Evolutionary conservation across 2,797 vertebrate genomes (phyloP), one percentile per base, ranked within the genome.

Genomic region (Rhyacichthys aspro): DNA sequence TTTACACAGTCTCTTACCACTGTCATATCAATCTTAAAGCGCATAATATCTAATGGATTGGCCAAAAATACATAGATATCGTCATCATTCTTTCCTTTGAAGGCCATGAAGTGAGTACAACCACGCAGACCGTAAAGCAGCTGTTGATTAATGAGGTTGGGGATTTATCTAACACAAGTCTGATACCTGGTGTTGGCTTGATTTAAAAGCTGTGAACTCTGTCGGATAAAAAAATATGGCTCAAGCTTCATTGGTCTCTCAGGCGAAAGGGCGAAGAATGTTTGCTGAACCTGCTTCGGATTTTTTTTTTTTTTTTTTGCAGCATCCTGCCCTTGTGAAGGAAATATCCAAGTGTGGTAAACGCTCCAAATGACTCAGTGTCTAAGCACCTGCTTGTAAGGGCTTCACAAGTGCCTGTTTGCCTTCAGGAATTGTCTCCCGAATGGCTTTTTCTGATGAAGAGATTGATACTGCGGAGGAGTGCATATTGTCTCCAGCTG

Each of bases 401-500:
- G 67, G 49, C 36, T 68, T 59, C 37, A 12, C 44, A 61, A 60
- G 57, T 55, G 45, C 44, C 58, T 61, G 17, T 23, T 54, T 38
- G 49, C 50, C 14, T 72, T 14, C 63, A 17, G 16, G 42, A 23
- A 67, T 48, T 41, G 10, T 16, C 57, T 78, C 10, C 73, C 16
- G 59, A 74, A 82, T 70, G 52, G 18, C 57, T 68, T 55, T 72
- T 48, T 66, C 55, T 39, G 64, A 82, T 77, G 53, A 79, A 81
- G 55, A 64, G 72, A 74, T 63, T 67, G 72, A 71, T 59, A 42
- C 23, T 8, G 67, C 23, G 49, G 68, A 72, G 63, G 74, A 79
- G 81, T 67, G 42, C 43, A 57, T 77, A 83, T 79, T 78, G 66
- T 83, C 71, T 83, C 76, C 74, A 83, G 75, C 72, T 86, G 81